Base-by-base conservation (phyloP, 2,797 vertebrate species). In the Fundulus diaphanus region DNA sequence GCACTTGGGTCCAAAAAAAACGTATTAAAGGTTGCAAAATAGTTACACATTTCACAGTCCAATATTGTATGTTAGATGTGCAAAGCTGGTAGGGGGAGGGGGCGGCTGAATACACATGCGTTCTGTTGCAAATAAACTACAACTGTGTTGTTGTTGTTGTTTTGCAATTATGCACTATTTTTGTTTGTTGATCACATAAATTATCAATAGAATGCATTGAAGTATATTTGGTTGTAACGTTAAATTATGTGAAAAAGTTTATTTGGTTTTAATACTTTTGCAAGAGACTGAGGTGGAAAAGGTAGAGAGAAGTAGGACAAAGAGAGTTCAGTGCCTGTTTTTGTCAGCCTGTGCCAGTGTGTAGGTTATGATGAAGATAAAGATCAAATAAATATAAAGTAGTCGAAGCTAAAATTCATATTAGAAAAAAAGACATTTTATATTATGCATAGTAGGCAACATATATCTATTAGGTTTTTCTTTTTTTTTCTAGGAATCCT, bases 331-430 rank as follows among this genome's bases (percentile, higher is more conserved):
- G 27, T 52, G 31, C 68, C 46, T 51, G 49, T 31, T 31, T 77
- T 71, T 69, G 44, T 37, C 61, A 82, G 74, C 42, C 16, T 12
- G 1, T 40, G 71, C 52, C 29, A 35, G 16, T 72, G 73, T 68
- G 70, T 51, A 22, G 29, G 44, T 65, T 63, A 81, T 22, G 40
- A 56, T 0, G 2, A 67, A 24, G 54, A 73, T 40, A 44, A 65
- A 74, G 66, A 79, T 35, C 27, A 84, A 71, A 82, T 66, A 51
- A 70, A 79, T 79, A 76, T 24, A 54, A 80, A 78, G n/a, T 6
- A 59, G 70, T 77, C 42, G n/a, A n/a, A n/a, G n/a, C n/a, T n/a
- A n/a, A n/a, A n/a, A n/a, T n/a, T n/a, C n/a, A n/a, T n/a, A n/a
- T n/a, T n/a, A n/a, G n/a, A n/a, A n/a, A n/a, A n/a, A n/a, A n/a